Conservation (phyloP, 2,888 invertebrate species). For the Neoscelio sp. region DNA sequence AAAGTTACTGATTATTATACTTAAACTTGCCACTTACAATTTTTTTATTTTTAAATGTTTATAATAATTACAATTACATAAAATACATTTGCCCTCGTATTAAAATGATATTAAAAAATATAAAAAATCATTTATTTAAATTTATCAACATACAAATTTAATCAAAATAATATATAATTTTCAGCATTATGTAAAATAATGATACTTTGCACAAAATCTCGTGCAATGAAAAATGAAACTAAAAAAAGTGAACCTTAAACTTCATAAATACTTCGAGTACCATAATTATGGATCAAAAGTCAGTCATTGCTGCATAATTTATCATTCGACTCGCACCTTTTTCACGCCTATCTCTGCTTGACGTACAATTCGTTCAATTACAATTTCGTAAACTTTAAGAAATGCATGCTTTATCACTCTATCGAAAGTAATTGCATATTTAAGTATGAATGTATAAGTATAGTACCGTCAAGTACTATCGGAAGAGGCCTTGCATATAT, state of each 20-base stretch:
- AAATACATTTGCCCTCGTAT: too few species aligned
- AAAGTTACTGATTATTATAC: too few species aligned
- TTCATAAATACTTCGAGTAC: conserved; percentile 19
- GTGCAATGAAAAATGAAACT: not conserved
- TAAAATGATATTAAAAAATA: too few species aligned
- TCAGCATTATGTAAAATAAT: not conserved
- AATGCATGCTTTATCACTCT: conserved; percentile 45
- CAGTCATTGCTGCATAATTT: conserved; percentile 51
- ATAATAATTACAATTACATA: too few species aligned
- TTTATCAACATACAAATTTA: too few species aligned
- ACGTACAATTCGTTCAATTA: conserved; percentile 1
- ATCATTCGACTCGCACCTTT: too few species aligned
- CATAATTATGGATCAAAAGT: conserved; percentile 44
- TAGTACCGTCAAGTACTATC: conserved; percentile 61
- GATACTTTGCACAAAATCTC: not conserved
- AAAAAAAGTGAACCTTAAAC: not conserved
- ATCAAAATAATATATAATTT: too few species aligned
- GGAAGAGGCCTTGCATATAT: conserved; percentile 50
- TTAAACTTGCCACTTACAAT: too few species aligned
- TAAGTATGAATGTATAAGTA: conserved; percentile 63
- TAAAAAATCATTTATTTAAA: too few species aligned
- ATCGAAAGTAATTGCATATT: conserved; percentile 49
- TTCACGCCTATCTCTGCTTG: conserved; percentile 19
- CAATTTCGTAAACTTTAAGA: conserved; percentile 53
- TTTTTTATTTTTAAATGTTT: too few species aligned